These are phyloP conservation scores for Neodon shergylaensis DNA, from an alignment of 2,113 vertebrate genomes.

Conservation along the genomic window DNA sequence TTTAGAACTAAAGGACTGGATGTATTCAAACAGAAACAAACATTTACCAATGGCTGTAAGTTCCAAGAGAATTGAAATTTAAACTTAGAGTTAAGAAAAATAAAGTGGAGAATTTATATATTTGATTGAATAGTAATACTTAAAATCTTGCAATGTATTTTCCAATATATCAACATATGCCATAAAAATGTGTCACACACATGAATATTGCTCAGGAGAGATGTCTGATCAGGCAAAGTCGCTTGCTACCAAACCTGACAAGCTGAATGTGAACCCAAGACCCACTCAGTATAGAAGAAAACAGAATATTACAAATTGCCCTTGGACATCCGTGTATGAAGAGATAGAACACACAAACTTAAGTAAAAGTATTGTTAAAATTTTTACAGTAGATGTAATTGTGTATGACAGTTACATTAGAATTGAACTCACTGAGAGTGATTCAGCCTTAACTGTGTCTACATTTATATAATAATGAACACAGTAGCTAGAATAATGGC, in stretches of 20 bases:
- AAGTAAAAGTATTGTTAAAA: neutral
- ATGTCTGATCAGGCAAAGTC: neutral
- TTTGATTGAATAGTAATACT: constrained; percentile 20
- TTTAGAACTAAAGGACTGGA: neutral
- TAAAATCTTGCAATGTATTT: constrained; percentile 1
- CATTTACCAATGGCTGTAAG: neutral
- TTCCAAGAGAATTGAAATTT: constrained; percentile 8
- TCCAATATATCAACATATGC: neutral
- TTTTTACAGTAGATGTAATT: neutral
- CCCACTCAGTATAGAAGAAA: neutral
- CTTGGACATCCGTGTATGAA: neutral
- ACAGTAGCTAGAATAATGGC: neutral
- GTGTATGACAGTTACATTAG: neutral
- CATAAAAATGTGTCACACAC: neutral
- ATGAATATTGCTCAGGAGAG: neutral
- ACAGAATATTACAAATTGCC: too few species aligned
- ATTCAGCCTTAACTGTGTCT: neutral
- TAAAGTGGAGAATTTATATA: neutral
- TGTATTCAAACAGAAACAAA: neutral
- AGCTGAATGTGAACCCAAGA: neutral
- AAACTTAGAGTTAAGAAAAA: constrained; percentile 1
- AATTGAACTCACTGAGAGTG: neutral
- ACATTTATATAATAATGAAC: constrained; percentile 5
- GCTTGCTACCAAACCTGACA: too few species aligned
- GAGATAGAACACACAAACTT: neutral